Evolutionary conservation across 2,888 invertebrate species (phyloP).

Genomic region (Platynereis dumerilii): DNA sequence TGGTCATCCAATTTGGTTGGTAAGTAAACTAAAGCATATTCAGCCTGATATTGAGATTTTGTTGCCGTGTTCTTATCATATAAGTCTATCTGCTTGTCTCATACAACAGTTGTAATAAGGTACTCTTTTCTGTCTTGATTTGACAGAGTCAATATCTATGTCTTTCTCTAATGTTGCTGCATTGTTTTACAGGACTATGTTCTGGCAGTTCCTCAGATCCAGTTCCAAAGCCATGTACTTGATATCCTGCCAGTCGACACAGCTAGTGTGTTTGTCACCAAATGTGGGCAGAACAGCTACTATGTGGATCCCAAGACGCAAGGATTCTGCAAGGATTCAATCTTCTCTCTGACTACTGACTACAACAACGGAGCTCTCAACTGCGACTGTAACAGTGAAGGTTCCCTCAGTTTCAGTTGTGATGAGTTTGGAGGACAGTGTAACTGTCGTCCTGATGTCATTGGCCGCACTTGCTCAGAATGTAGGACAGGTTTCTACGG

Average conservation of each 20-base stretch:
- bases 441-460: conserved; percentile 88
- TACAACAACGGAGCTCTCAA: conserved; percentile 92
- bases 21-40: conserved; percentile 45
- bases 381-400: conserved; percentile 88
- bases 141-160: too few species aligned
- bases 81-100: too few species aligned
- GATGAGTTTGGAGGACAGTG: conserved; percentile 96
- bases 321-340: conserved; percentile 83
- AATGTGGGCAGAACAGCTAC: conserved; percentile 88
- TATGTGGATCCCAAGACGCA: conserved; percentile 67
- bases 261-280: conserved; percentile 85
- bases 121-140: too few species aligned
- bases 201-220: conserved; percentile 78
- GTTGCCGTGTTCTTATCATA: too few species aligned
- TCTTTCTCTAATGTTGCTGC: background rate
- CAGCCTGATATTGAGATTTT: background rate
- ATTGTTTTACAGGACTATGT: conserved; percentile 76
- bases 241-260: conserved; percentile 83
- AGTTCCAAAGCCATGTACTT: conserved; percentile 75
- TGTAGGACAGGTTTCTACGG: conserved; percentile 87
- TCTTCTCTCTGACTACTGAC: conserved; percentile 91
- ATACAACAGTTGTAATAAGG: too few species aligned
- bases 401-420: conserved; percentile 87
- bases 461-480: conserved; percentile 74
- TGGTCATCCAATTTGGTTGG: conserved; percentile 61